Evolutionary conservation across 2,888 invertebrate species (phyloP), one percentile per base, ranked within the genome.

Genomic region (Bugulina stolonifera): DNA sequence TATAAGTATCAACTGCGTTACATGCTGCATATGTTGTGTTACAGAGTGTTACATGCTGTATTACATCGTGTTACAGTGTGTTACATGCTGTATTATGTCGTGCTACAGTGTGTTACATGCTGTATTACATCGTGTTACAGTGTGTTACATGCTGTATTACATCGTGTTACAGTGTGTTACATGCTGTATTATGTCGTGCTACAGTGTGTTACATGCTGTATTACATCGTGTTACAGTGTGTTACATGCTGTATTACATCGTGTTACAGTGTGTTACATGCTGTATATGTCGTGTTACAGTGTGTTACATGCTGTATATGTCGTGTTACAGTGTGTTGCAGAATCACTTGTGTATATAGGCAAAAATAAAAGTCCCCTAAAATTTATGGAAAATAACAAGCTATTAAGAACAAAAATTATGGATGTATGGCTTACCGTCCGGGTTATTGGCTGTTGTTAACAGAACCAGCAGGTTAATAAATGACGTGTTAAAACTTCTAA

Each of bases 371-470:
- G 10, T 22, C 52, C 10, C 52, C 10, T 10, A 10, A 52, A 52
- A 52, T 52, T 52, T 52, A 14, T 10, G 10, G 52, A 10, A 52
- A 14, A 22, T 52, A 22, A 52, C 10, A 22, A 52, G 22, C 52
- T 52, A 14, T 52, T 14, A 22, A 10, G 22, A 52, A 52, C 52
- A 52, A 52, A 10, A 52, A 52, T 10, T 52, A 10, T 52, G 52
- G 14, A 52, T 14, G 57, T 25, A 57, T 25, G 23, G 10, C 23
- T 18, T 75, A 83, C 83, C 79, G 77, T 83, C 83, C 14, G 83
- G 83, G 72, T 83, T 82, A 74, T 83, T 83, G n/a, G 83, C 82
- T 27, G 83, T 83, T 2, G 83, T 83, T 14, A 83, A 76, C 3
- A 83, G 77, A 18, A 83, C 80, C 58, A 83, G 75, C 22, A 83